Evolutionary conservation across 2,797 vertebrate species (phyloP), one percentile per base, ranked within the genome.

Genomic region (Tauraco hartlaubi): DNA sequence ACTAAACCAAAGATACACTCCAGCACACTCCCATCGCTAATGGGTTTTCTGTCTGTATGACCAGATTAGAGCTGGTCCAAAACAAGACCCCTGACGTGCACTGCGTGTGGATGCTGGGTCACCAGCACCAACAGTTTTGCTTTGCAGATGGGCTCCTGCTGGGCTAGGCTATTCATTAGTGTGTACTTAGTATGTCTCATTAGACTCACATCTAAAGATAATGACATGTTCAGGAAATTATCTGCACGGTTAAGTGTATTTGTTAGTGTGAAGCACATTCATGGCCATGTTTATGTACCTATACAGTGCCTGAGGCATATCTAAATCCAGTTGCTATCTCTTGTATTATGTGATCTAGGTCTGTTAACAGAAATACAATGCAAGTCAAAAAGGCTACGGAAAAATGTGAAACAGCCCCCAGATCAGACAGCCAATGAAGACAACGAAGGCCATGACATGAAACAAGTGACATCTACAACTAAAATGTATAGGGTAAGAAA

Each of bases 351-450:
- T 80, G 33, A 94, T 90, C 68, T 97, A 99, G 99, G 99, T 96
- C 98, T 99, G 94, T 97, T 99, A 97, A 99, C 99, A 71, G 99
- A 99, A 98, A 99, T 99, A 96, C 99, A 99, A 77, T 99, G 99
- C 97, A 99, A 99, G 96, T 99, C 99, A 46, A 99, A 99, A 98
- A 98, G 99, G 75, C 98, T 99, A 74, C 98, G 99, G 66, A 99
- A 99, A 98, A 99, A 99, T 64, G 98, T 98, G 92, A 99, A 99
- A 75, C 97, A 98, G 64, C 98, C 97, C 4, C 95, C 98, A 4
- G 98, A 99, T 73, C 98, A 98, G 92, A 97, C 97, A 4, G 82
- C 83, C 11, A 98, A 58, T 35, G 99, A 99, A 52, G 99, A 99
- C 72, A 97, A 94, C 0, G 99, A 99, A 81, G 98, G 97, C 58